Evolutionary conservation across 2,888 invertebrate species (phyloP).

Genomic region (Morinoia aosen): DNA sequence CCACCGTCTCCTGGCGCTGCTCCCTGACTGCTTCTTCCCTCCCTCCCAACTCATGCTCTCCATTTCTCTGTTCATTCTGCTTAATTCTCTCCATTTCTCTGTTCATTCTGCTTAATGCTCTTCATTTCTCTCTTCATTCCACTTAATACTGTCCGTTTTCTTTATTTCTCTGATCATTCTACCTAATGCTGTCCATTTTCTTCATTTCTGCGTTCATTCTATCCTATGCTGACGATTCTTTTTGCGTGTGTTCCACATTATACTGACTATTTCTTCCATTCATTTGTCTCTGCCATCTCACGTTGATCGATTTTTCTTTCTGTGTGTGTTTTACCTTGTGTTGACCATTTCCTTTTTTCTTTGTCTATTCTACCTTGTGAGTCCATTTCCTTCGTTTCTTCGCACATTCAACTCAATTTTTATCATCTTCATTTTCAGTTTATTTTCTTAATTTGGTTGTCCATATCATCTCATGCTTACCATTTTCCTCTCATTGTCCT

Average conservation of each 20-base stretch:
- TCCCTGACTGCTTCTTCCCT: background rate
- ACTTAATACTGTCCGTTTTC: too few species aligned
- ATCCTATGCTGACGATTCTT: background rate
- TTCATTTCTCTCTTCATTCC: too few species aligned
- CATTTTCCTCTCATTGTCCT: background rate
- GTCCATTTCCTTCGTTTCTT: background rate
- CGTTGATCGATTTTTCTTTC: too few species aligned
- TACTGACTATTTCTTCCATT: too few species aligned
- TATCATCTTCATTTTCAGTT: too few species aligned
- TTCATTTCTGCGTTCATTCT: background rate
- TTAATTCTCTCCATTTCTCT: too few species aligned
- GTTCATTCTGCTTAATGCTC: too few species aligned
- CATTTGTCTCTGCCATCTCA: too few species aligned
- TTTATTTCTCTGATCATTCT: too few species aligned
- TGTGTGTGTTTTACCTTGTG: background rate
- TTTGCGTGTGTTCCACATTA: background rate
- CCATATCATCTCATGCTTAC: too few species aligned
- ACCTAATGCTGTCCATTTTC: too few species aligned
- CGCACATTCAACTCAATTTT: background rate
- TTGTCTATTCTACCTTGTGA: background rate
- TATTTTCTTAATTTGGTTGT: too few species aligned
- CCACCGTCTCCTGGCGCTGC: background rate
- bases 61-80: background rate
- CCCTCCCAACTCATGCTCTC: background rate
- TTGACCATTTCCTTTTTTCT: background rate